Percentiles rank a stretch among this genome's conserved stretches.
Evolutionary conservation across 1,140 invertebrate species (phyloP).

Genomic region (Lepidurus packardi): DNA sequence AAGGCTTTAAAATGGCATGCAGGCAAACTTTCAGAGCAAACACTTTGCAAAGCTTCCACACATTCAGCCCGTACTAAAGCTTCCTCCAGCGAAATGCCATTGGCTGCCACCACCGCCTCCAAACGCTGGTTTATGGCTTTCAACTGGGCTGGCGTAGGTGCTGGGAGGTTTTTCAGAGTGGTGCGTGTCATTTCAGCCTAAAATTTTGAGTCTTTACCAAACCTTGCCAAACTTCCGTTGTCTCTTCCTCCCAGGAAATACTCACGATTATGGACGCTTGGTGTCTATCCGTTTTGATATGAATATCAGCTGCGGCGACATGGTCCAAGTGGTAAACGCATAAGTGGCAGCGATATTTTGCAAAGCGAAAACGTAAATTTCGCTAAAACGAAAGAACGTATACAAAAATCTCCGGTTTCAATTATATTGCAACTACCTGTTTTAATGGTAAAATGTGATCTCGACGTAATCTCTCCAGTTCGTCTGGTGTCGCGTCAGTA

Average conservation of each 20-base stretch:
- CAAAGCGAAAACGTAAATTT: neutral
- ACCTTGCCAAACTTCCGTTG: neutral
- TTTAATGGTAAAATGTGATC: neutral
- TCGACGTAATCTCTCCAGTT: neutral
- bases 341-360: neutral
- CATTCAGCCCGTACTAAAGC: neutral
- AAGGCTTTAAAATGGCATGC: neutral
- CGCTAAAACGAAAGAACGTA: neutral
- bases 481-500: neutral
- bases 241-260: neutral
- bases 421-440: neutral
- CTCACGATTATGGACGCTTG: neutral
- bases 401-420: neutral
- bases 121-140: neutral
- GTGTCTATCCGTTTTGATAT: neutral
- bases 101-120: neutral
- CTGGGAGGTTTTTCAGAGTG: neutral
- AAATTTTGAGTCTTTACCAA: neutral
- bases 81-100: neutral
- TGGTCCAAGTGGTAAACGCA: neutral
- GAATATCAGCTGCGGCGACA: neutral
- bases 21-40: neutral
- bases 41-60: neutral
- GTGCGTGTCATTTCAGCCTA: neutral
- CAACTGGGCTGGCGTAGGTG: neutral